Evolutionary conservation across 2,888 invertebrate species (phyloP).

Genomic region (Corbicula japonica): DNA sequence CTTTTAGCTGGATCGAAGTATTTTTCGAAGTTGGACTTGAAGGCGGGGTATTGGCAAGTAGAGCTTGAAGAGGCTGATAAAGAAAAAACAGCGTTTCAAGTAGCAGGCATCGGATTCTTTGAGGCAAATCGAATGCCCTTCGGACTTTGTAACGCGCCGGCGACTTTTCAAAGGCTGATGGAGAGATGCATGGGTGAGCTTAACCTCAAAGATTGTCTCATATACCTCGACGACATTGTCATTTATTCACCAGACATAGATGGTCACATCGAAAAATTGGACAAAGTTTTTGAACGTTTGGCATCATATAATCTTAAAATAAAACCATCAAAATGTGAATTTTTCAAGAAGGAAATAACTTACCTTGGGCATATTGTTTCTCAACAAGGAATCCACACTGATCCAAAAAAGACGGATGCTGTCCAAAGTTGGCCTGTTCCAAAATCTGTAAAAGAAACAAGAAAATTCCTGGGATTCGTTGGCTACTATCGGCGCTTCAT

Average conservation of each 20-base stretch:
- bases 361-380: conserved; percentile 40
- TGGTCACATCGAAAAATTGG: conserved; percentile 1
- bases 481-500: conserved; percentile 37
- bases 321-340: conserved; percentile 33
- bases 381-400: conserved; percentile 24
- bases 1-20: conserved; percentile 27
- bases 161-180: conserved; percentile 57
- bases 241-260: conserved; percentile 41
- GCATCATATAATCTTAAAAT: conserved; percentile 16
- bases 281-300: conserved; percentile 9
- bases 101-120: conserved; percentile 52
- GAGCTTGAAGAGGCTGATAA: conserved; percentile 42
- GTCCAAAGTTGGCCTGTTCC: conserved; percentile 38
- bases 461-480: conserved; percentile 31
- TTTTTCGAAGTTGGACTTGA: conserved; percentile 35
- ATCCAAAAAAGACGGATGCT: conserved; percentile 29
- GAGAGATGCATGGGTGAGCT: conserved; percentile 46
- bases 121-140: conserved; percentile 57
- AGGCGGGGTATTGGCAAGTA: conserved; percentile 34
- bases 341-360: conserved; percentile 18
- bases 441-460: conserved; percentile 21
- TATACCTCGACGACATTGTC: conserved; percentile 64
- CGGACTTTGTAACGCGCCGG: conserved; percentile 51
- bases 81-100: conserved; percentile 61
- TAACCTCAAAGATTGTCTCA: conserved; percentile 36